These are phyloP conservation scores for Cepaea nemoralis DNA, from an alignment of 1,140 invertebrate genomes.

Conservation along the genomic window DNA sequence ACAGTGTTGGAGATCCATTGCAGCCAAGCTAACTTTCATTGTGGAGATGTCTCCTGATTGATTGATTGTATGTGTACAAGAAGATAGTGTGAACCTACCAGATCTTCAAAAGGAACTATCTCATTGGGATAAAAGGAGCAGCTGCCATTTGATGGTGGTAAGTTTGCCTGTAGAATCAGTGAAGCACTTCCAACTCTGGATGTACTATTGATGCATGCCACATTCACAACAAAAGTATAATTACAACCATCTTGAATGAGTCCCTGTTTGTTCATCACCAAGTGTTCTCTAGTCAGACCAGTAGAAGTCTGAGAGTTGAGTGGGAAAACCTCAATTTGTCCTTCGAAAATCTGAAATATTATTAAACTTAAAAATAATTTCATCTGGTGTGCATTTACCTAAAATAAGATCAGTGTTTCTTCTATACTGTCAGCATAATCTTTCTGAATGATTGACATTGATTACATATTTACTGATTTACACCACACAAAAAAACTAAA, in stretches of 20 bases:
- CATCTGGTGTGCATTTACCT: too few relatives aligned
- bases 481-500: too few relatives aligned
- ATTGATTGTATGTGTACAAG: neutral
- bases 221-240: constrained; percentile 54
- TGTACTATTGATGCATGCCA: constrained; percentile 30
- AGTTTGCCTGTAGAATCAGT: constrained; percentile 48
- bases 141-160: constrained; percentile 47
- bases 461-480: too few relatives aligned
- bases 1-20: too few relatives aligned
- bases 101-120: constrained; percentile 48
- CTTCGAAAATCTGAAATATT: constrained; percentile 27
- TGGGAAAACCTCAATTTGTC: neutral
- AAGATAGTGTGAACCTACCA: neutral
- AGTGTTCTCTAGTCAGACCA: constrained; percentile 35
- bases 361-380: too few relatives aligned
- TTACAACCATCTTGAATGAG: constrained; percentile 45
- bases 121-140: constrained; percentile 46
- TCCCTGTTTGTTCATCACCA: constrained; percentile 48
- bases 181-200: constrained; percentile 36
- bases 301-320: constrained; percentile 36
- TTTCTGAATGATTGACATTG: too few relatives aligned
- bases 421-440: too few relatives aligned
- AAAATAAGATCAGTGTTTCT: too few relatives aligned
- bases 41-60: too few relatives aligned
- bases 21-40: too few relatives aligned